Evolutionary conservation across 2,888 invertebrate species (phyloP).

Genomic region (Tortrix viridana): DNA sequence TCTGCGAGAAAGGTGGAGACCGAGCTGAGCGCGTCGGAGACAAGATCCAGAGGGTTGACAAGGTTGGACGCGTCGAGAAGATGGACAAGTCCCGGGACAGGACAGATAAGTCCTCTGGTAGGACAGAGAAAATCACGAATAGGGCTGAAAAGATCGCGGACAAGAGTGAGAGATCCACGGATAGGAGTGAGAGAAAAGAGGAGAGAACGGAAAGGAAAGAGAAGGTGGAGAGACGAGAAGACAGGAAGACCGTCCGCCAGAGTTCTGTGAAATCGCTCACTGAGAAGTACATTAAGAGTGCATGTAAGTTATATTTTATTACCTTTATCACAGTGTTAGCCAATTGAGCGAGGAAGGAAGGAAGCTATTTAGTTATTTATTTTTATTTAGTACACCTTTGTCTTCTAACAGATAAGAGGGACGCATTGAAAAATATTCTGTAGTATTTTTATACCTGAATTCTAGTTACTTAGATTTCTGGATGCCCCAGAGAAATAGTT

Average conservation of each 20-base stretch:
- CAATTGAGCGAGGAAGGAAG: no score
- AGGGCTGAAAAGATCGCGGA: conserved; percentile 36
- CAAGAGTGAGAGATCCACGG: conserved; percentile 37
- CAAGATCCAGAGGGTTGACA: conserved; percentile 13
- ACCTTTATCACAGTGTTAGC: not conserved
- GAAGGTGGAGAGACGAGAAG: conserved; percentile 57
- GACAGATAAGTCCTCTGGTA: conserved; percentile 33
- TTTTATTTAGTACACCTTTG: no score
- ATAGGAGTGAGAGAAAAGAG: conserved; percentile 16
- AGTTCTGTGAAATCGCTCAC: conserved; percentile 91
- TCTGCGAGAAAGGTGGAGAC: not conserved
- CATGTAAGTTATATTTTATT: conserved; percentile 65
- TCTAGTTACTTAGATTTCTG: no score
- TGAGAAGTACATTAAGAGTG: conserved; percentile 91
- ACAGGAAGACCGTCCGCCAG: conserved; percentile 83
- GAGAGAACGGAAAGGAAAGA: conserved; percentile 42
- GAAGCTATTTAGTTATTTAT: no score
- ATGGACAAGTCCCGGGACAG: conserved; percentile 38
- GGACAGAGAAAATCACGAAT: conserved; percentile 13
- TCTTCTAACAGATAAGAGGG: no score
- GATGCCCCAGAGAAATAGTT: no score
- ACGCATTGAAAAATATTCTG: no score
- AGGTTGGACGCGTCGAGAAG: conserved; percentile 24
- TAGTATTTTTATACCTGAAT: no score
- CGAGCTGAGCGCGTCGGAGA: not conserved